Evolutionary conservation across 1,140 invertebrate species (phyloP).

Genomic region (Sycophila sp.): DNA sequence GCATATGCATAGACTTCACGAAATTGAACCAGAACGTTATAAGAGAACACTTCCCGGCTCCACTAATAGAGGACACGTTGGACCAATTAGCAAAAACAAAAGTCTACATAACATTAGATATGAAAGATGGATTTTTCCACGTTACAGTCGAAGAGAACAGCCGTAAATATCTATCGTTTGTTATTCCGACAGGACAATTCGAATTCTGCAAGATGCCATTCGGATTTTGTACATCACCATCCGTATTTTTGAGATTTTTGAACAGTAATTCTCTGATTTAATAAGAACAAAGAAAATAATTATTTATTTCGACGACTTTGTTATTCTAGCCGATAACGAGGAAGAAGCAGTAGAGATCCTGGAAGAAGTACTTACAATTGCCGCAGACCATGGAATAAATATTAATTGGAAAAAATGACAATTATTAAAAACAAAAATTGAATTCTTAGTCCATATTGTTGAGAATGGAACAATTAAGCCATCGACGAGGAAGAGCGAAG

Average conservation of each 20-base stretch:
- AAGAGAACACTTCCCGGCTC: slow-evolving; percentile 45
- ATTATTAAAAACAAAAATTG: slow-evolving; percentile 23
- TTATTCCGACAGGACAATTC: slow-evolving; percentile 42
- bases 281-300: neutral
- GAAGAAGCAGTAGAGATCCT: slow-evolving; percentile 12
- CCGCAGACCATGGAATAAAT: neutral
- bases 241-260: slow-evolving; percentile 1
- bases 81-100: slow-evolving; percentile 33
- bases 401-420: slow-evolving; percentile 31
- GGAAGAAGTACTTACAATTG: neutral
- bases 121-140: slow-evolving; percentile 45
- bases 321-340: slow-evolving; percentile 9
- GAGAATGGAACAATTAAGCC: slow-evolving; percentile 25
- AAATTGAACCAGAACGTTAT: slow-evolving; percentile 44
- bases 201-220: slow-evolving; percentile 41
- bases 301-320: slow-evolving; percentile 28
- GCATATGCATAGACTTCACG: slow-evolving; percentile 55
- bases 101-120: slow-evolving; percentile 47
- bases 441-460: slow-evolving; percentile 29
- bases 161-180: slow-evolving; percentile 49
- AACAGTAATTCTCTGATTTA: neutral
- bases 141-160: slow-evolving; percentile 44
- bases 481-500: slow-evolving; percentile 1
- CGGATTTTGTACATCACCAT: neutral
- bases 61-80: slow-evolving; percentile 38